Conservation (phyloP, 2,888 invertebrate species). For the Dichetophora obliterata region DNA sequence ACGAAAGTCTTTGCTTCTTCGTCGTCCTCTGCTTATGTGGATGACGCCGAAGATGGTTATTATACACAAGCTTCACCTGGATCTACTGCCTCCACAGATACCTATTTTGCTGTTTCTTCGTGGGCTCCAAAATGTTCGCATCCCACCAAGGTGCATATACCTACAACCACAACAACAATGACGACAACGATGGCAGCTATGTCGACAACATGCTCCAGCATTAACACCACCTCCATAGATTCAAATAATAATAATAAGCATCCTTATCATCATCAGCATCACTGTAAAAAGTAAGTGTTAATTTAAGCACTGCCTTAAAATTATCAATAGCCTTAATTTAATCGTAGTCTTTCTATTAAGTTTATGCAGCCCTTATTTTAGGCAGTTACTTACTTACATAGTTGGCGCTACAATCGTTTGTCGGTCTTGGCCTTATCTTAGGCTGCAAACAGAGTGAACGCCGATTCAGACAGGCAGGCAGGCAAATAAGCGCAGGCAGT, state of each 20-base stretch:
- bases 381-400: no score
- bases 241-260: conserved; percentile 51
- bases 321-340: no score
- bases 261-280: conserved; percentile 50
- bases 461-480: no score
- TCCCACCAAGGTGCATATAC: conserved; percentile 62
- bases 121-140: conserved; percentile 81
- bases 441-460: no score
- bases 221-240: conserved; percentile 48
- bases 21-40: conserved; percentile 22
- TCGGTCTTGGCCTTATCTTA: no score
- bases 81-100: conserved; percentile 71
- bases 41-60: conserved; percentile 62
- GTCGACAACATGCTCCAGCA: no score
- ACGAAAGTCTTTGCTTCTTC: conserved; percentile 41
- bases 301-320: no score
- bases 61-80: conserved; percentile 63
- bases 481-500: no score
- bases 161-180: conserved; percentile 42
- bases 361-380: no score
- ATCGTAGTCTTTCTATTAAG: no score
- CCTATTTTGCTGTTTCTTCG: conserved; percentile 77
- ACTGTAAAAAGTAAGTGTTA: no score
- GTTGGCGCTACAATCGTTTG: no score
- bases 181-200: conserved; percentile 10